Evolutionary conservation across 2,888 invertebrate species (phyloP).

Genomic region (Bellardia pandia): DNA sequence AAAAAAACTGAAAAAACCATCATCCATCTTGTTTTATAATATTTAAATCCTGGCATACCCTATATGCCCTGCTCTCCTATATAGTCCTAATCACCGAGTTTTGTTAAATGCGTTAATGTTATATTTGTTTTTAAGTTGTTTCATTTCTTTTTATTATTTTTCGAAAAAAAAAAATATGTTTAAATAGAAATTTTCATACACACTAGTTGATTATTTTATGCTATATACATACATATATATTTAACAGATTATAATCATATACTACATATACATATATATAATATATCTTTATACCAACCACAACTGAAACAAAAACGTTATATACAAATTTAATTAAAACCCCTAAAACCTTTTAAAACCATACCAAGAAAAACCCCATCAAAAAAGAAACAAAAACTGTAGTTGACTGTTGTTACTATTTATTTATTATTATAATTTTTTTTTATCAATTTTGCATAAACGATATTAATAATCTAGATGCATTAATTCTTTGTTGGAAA

Average conservation of each 20-base stretch:
- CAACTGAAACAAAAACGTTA: conserved; percentile 41
- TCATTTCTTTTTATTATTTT: conserved; percentile 23
- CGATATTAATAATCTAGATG: conserved; percentile 72
- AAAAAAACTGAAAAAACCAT: conserved; percentile 39
- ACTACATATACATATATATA: conserved; percentile 52
- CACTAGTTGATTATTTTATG: conserved; percentile 73
- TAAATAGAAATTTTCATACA: conserved; percentile 70
- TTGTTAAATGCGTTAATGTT: conserved; percentile 69
- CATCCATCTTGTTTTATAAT: conserved; percentile 73
- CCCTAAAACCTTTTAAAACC: conserved; percentile 43
- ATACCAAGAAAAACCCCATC: conserved; percentile 59
- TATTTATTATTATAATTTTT: conserved; percentile 64
- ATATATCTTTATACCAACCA: conserved; percentile 43
- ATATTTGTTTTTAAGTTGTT: conserved; percentile 64
- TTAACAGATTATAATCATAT: conserved; percentile 77
- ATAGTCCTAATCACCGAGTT: conserved; percentile 62
- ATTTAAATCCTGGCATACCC: conserved; percentile 57
- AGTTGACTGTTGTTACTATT: conserved; percentile 82
- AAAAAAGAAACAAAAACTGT: conserved; percentile 78
- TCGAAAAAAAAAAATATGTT: conserved; percentile 58
- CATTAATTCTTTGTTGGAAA: conserved; percentile 71
- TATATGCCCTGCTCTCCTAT: conserved; percentile 46
- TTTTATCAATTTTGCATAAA: conserved; percentile 69
- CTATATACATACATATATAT: conserved; percentile 74
- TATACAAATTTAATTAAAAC: conserved; percentile 51